These are phyloP conservation scores for Ametastegia equiseti DNA, from an alignment of 2,888 invertebrate genomes.

Conservation along the genomic window DNA sequence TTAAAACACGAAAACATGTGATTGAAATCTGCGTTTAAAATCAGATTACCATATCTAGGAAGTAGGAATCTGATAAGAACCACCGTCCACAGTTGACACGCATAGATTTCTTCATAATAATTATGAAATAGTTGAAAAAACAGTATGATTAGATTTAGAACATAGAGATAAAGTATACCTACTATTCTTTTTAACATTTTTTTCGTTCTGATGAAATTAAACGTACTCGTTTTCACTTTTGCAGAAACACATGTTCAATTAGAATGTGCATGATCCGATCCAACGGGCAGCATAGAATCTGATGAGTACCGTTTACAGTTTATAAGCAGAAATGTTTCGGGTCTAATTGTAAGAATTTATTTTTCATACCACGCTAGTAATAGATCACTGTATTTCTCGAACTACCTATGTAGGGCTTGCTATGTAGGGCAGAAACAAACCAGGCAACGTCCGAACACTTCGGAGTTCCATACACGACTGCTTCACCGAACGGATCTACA, in stretches of 20 bases:
- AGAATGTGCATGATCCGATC: slow-evolving; percentile 6
- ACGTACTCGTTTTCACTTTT: slow-evolving; percentile 32
- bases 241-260: background rate
- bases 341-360: slow-evolving; percentile 10
- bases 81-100: background rate
- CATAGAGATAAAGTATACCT: background rate
- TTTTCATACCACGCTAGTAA: background rate
- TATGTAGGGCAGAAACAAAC: slow-evolving; percentile 33
- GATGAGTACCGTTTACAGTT: background rate
- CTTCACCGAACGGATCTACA: slow-evolving; percentile 48
- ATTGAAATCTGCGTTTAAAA: background rate
- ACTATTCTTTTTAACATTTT: slow-evolving; percentile 18
- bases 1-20: background rate
- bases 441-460: slow-evolving; percentile 45
- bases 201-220: background rate
- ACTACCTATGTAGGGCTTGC: slow-evolving; percentile 25
- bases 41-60: background rate
- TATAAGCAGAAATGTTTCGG: background rate
- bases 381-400: slow-evolving; percentile 23
- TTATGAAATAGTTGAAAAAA: background rate
- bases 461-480: slow-evolving; percentile 46
- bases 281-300: background rate
- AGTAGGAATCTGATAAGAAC: background rate
- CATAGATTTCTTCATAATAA: background rate
- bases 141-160: background rate